Base-by-base conservation (phyloP, 1,140 invertebrate species). In the Homarus americanus region DNA sequence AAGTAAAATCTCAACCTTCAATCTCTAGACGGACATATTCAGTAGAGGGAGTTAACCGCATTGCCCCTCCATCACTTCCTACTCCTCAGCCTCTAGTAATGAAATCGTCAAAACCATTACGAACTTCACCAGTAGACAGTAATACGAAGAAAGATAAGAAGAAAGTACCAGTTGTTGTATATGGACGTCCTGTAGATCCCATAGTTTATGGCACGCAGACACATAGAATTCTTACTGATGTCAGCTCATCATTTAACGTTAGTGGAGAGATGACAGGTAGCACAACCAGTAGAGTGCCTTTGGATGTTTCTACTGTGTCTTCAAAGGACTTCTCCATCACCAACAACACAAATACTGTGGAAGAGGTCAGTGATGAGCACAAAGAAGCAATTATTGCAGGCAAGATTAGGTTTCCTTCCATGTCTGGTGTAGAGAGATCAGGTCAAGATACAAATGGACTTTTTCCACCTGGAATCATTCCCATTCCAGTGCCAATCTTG, bases 311-410 rank as follows among this genome's bases (percentile, higher is more conserved):
- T 20, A 63, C 58, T 4, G 9, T 49, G 41, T 12, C 0, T 73
- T 32, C 73, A 12, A 24, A 58, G 9, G 24, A n/a, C 10, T 34
- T 36, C 34, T 53, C 34, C 17, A 20, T 34, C 44, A 15, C 32
- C 24, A 17, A 40, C 15, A 12, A 32, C 34, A n/a, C n/a, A n/a
- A 17, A 5, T 44, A 40, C 24, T 9, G 44, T 58, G 17, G 84
- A 87, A 24, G 84, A 87, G 38, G 88, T 90, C 3, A 75, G 41
- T 9, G 69, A 78, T 32, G 80, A 90, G 53, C 63, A 83, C 72
- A 90, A 90, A 38, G 88, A 90, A 63, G 88, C 80, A n/a, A 75
- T 90, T 24, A 78, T 90, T 28, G 88, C 88, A 32, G 88, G 41
- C 7, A 82, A 53, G n/a, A n/a, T 90, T 9, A 90, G 72, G 69